Conservation (phyloP, 2,797 vertebrate genomes). For the Enteromius thamalakanensis region DNA sequence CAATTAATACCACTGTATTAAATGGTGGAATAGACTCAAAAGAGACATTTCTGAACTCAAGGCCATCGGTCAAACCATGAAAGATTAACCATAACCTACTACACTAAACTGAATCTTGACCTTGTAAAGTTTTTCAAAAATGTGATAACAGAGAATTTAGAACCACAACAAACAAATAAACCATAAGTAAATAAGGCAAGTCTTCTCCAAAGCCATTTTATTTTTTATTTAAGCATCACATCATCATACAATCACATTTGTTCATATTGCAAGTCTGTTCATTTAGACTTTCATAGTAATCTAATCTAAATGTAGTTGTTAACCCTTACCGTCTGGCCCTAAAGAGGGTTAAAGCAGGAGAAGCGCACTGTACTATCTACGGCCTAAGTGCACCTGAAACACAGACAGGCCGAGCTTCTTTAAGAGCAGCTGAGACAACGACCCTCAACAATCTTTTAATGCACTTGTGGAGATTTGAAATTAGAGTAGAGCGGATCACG, state of each 20-base stretch:
- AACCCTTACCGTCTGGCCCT: background rate
- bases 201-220: constrained; percentile 26
- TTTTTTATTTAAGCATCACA: constrained; percentile 1
- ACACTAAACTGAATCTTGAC: background rate
- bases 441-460: constrained; percentile 69
- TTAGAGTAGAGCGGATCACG: constrained; percentile 63
- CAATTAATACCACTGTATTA: constrained; percentile 9
- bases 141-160: background rate
- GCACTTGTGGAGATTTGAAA: constrained; percentile 64
- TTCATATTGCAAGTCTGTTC: background rate
- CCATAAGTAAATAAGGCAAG: background rate
- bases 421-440: constrained; percentile 37
- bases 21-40: background rate
- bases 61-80: background rate
- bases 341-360: background rate
- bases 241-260: constrained; percentile 11
- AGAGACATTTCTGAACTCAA: background rate
- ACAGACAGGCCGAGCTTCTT: constrained; percentile 44
- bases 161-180: background rate
- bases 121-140: background rate
- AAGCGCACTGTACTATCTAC: background rate
- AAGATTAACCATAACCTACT: background rate
- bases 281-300: background rate
- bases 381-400: constrained; percentile 21
- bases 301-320: background rate